These are phyloP conservation scores for Manis pentadactyla DNA, from an alignment of 2,797 vertebrate species.

Conservation along the genomic window DNA sequence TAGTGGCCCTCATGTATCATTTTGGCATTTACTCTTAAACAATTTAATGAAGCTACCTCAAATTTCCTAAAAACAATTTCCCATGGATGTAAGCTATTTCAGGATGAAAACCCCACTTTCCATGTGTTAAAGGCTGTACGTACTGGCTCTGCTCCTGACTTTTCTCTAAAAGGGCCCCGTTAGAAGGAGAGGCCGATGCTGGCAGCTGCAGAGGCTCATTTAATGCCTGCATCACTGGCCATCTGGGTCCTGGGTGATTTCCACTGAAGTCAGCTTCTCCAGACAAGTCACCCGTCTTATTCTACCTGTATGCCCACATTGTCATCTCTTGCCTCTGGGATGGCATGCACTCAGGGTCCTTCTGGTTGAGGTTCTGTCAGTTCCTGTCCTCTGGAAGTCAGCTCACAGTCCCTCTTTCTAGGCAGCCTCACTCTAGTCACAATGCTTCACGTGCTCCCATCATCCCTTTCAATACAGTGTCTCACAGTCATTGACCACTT, in stretches of 20 bases:
- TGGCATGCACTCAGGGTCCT: neutral
- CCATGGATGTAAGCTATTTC: neutral
- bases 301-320: neutral
- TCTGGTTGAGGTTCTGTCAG: neutral
- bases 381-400: neutral
- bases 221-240: neutral
- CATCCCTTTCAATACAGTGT: neutral
- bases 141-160: neutral
- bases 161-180: accelerated
- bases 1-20: neutral
- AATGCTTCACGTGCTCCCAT: neutral
- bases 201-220: neutral
- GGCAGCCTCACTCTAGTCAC: neutral
- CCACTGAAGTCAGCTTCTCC: neutral
- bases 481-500: neutral
- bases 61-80: neutral
- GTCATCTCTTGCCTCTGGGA: neutral
- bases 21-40: neutral
- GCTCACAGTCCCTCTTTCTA: neutral
- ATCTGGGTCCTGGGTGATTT: neutral
- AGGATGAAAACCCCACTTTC: neutral
- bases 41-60: neutral
- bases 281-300: neutral
- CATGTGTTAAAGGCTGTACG: accelerated
- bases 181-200: neutral